Base-by-base conservation (phyloP, 37 sponge, comb jelly and placozoan species). In the Aplysina aerophoba region DNA sequence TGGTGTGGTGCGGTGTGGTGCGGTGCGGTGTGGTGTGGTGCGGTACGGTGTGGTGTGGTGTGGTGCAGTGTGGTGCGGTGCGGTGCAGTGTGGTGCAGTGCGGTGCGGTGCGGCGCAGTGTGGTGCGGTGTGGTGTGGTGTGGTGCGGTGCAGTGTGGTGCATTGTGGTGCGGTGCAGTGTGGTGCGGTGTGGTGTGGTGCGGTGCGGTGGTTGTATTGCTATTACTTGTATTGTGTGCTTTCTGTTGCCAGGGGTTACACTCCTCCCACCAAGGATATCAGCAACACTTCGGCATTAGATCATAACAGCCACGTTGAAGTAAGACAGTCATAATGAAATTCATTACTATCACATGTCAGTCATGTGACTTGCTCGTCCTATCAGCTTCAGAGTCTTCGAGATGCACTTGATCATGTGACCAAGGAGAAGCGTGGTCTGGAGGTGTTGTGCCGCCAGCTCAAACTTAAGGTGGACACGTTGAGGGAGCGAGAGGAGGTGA, bases 341-440 rank as follows among this genome's bases (percentile, higher is more conserved):
- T 44, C 50, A 44, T 44, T 11, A 8, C 50, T 44, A 8, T 44
- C 50, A 44, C 50, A 44, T 44, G 3, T 3, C 50, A 44, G 64
- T 24, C 31, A 25, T n/a, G 40, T 57, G 81, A 55, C 59, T 15
- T 60, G 27, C 35, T 20, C 60, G 33, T 59, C 21, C 14, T 3
- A 0, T 28, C 27, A 58, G 73, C 39, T 84, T 24, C 58, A 71
- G 72, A 65, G 72, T 56, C 24, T 84, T 17, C 73, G 73, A 19
- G 73, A 84, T 54, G 85, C 85, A 5, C 37, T 84, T 59, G 85
- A 84, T 28, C 85, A 84, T 28, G 56, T 53, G 22, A 84, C 85
- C 22, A 69, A 55, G 28, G 85, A 84, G 72, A 84, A 84, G 73
- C 61, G 53, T 15, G 78, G 78, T 0, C 40, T 75, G 44, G 78